Conservation (phyloP, 1,140 invertebrate genomes). For the Kradibia gibbosae region DNA sequence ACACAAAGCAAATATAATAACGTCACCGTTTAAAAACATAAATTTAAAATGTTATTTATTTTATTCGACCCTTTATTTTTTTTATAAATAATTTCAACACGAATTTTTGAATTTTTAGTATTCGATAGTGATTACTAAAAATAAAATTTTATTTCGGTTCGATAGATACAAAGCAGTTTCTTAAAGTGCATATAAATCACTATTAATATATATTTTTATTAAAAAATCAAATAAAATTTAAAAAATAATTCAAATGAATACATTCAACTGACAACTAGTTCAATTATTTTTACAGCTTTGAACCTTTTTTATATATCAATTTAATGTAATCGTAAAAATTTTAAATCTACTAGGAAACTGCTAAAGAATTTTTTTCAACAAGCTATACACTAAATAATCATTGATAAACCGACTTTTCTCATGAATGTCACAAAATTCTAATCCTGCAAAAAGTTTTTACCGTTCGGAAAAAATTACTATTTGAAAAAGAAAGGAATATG, state of each 20-base stretch:
- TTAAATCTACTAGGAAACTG: constrained; percentile 4
- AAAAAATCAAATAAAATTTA: too few relatives aligned
- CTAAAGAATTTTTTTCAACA: constrained; percentile 12
- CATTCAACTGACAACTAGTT: neutral
- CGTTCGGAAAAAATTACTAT: constrained; percentile 1
- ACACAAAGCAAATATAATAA: neutral
- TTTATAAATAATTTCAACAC: neutral
- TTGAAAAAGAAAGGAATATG: neutral
- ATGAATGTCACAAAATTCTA: constrained; percentile 6
- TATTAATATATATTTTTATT: too few relatives aligned
- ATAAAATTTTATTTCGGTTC: too few relatives aligned
- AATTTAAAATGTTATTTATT: neutral
- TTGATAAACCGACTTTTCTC: constrained; percentile 11
- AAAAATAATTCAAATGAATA: neutral
- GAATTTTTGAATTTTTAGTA: too few relatives aligned
- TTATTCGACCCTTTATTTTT: neutral
- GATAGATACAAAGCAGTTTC: too few relatives aligned
- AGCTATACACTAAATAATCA: constrained; percentile 4
- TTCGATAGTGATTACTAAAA: too few relatives aligned
- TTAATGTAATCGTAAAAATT: constrained; percentile 1
- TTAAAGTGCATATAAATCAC: too few relatives aligned
- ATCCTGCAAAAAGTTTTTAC: neutral
- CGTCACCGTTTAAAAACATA: neutral
- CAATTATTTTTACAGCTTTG: neutral
- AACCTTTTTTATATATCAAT: neutral